A percentile compares a stretch with the other conserved stretches of the same genome.
These are phyloP conservation scores for Metellina segmentata DNA, from an alignment of 2,888 invertebrate genomes.

Conservation along the genomic window DNA sequence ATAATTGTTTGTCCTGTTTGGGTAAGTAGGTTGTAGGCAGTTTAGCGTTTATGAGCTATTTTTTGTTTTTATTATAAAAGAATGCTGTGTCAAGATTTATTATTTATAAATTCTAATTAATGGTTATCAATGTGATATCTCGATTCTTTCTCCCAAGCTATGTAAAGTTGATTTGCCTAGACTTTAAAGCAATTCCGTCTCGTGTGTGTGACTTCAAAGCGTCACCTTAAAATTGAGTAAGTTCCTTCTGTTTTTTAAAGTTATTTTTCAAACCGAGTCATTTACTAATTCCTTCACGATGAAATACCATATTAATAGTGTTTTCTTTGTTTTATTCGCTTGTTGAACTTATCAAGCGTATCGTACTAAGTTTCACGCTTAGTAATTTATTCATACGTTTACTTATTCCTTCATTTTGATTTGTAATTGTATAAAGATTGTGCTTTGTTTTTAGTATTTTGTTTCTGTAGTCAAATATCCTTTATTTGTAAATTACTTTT, in stretches of 20 bases:
- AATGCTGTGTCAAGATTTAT: neutral
- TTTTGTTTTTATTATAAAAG: constrained; percentile 9
- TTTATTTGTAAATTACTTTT: too few relatives aligned
- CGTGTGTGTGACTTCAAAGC: constrained; percentile 33
- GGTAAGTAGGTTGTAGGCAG: constrained; percentile 14
- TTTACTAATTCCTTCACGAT: too few relatives aligned
- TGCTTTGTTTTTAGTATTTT: too few relatives aligned
- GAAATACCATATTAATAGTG: too few relatives aligned
- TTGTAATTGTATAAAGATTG: too few relatives aligned
- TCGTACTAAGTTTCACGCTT: too few relatives aligned
- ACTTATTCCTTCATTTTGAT: neutral
- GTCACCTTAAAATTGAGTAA: constrained; percentile 43
- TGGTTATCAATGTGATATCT: neutral
- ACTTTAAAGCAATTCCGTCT: neutral
- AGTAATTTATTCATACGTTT: too few relatives aligned
- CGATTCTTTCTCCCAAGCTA: neutral
- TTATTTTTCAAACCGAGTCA: too few relatives aligned
- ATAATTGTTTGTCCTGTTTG: constrained; percentile 30
- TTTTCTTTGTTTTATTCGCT: too few relatives aligned
- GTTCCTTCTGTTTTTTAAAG: neutral
- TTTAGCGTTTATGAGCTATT: constrained; percentile 7
- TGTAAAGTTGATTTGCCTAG: constrained; percentile 2
- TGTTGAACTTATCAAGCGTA: too few relatives aligned
- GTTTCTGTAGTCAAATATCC: too few relatives aligned
- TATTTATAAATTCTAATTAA: neutral